A percentile compares a stretch with the other conserved stretches of the same genome.
Conservation (phyloP, 2,113 vertebrate species). For the Lethenteron camtschaticum region DNA sequence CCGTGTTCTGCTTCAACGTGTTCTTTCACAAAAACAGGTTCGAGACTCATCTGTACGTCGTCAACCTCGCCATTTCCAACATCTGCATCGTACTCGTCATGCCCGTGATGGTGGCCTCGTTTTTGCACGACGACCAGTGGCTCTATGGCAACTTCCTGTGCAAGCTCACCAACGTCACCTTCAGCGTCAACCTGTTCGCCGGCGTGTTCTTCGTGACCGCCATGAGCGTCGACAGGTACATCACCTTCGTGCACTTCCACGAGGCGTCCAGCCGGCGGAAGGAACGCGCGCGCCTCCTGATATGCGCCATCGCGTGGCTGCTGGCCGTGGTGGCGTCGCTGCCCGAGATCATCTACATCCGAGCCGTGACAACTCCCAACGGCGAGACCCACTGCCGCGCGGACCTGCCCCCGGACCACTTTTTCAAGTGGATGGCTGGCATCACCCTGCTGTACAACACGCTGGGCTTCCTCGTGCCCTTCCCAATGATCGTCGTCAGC, state of each 20-base stretch:
- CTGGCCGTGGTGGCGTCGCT: conserved; percentile 41
- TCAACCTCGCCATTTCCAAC: conserved; percentile 63
- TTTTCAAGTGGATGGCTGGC: conserved; percentile 42
- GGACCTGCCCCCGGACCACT: conserved; percentile 35
- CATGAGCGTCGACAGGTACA: conserved; percentile 81
- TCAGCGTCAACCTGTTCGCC: conserved; percentile 60
- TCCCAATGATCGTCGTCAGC: conserved; percentile 42
- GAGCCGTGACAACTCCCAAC: conserved; percentile 30
- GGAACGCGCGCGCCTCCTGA: conserved; percentile 27
- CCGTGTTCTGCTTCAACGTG: conserved; percentile 78
- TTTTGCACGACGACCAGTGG: conserved; percentile 48
- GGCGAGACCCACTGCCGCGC: conserved; percentile 36
- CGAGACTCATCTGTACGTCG: conserved; percentile 71
- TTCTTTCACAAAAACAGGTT: conserved; percentile 46
- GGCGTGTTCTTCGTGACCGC: conserved; percentile 76
- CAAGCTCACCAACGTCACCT: conserved; percentile 57
- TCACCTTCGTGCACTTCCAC: conserved; percentile 29
- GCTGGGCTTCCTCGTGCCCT: conserved; percentile 53
- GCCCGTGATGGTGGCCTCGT: conserved; percentile 50
- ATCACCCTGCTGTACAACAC: conserved; percentile 49
- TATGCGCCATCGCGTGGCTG: conserved; percentile 55
- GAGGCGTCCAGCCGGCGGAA: conserved; percentile 21
- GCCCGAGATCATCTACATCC: conserved; percentile 60
- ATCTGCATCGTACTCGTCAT: conserved; percentile 56
- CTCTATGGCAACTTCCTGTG: conserved; percentile 48